Percentiles rank a stretch among this genome's conserved stretches.
Conservation (phyloP, 2,113 vertebrate species). For the Sebastes schlegelii region DNA sequence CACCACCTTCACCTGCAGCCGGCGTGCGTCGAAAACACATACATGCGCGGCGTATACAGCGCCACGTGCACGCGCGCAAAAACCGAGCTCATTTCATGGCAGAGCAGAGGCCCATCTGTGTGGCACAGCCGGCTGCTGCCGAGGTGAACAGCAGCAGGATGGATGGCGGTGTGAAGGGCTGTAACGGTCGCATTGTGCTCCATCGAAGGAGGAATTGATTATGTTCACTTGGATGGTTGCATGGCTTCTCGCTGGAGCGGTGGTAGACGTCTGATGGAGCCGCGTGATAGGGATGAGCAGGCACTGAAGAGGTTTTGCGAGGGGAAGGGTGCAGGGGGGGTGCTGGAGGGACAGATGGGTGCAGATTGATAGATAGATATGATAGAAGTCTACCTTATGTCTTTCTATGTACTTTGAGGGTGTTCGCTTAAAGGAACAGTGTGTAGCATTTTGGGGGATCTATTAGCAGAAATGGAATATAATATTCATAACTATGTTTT, state of each 20-base stretch:
- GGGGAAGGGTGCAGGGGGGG: constrained; percentile 9
- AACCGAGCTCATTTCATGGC: constrained; percentile 71
- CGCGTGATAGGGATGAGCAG: constrained; percentile 66
- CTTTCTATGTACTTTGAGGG: constrained; percentile 15
- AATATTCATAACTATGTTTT: too few relatives aligned
- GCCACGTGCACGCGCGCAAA: constrained; percentile 11
- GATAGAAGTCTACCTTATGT: constrained; percentile 1
- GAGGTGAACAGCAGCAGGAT: constrained; percentile 50
- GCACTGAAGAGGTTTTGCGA: constrained; percentile 44
- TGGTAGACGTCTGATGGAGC: constrained; percentile 60
- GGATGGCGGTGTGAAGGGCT: constrained; percentile 61
- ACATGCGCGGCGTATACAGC: constrained; percentile 5
- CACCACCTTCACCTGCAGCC: constrained; percentile 47
- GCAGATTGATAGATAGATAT: constrained; percentile 52
- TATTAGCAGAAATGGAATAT: too few relatives aligned
- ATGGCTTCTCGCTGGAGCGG: constrained; percentile 52
- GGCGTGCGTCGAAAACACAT: constrained; percentile 6
- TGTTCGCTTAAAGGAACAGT: not conserved
- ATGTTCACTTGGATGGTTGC: constrained; percentile 64
- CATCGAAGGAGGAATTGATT: constrained; percentile 73
- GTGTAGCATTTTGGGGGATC: too few relatives aligned
- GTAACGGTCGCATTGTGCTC: constrained; percentile 64
- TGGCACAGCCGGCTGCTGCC: constrained; percentile 53
- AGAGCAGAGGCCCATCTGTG: constrained; percentile 77
- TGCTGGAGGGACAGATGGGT: constrained; percentile 53